Evolutionary conservation across 2,888 invertebrate genomes (phyloP), one percentile per base, ranked within the genome.

Genomic region (Drosophila kuntzei): DNA sequence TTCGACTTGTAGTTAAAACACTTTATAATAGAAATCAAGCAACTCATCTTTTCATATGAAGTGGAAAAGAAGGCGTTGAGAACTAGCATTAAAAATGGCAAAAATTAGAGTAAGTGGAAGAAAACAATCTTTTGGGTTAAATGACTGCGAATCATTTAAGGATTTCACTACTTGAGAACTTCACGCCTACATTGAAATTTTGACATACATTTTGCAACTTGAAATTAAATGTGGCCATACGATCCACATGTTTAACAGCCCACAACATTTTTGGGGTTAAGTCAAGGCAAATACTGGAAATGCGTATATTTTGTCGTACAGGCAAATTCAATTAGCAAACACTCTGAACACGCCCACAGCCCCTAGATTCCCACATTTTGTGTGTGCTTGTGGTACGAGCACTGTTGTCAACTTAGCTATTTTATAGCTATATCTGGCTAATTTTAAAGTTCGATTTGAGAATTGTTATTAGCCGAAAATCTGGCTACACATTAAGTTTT

Each of bases 321-420:
- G 65, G 65, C 55, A 80, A 80, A 86, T 86, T 80, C 87, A 87
- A 80, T 80, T 80, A 80, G 80, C 62, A 60, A 86, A 57, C 65
- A 81, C 70, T 60, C 55, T 44, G 37, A 57, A 61, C 47, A 54
- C 76, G 66, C 80, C 79, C 74, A 77, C 74, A 47, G 54, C 29
- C 53, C 11, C 34, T 8, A 43, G 39, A 18, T 18, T 36, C 54
- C 54, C 54, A 18, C 44, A 55, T 34, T 51, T 27, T 16, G 29
- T 43, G 18, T 20, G 34, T n/a, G 18, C 5, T n/a, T 34, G 34
- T 20, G 18, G 18, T 39, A n/a, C n/a, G n/a, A n/a, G n/a, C n/a
- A n/a, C n/a, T n/a, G n/a, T n/a, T n/a, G n/a, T n/a, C n/a, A n/a
- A n/a, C n/a, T n/a, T n/a, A n/a, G n/a, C n/a, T n/a, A n/a, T n/a